Evolutionary conservation across 2,797 vertebrate genomes (phyloP).

Genomic region (Lemur catta): DNA sequence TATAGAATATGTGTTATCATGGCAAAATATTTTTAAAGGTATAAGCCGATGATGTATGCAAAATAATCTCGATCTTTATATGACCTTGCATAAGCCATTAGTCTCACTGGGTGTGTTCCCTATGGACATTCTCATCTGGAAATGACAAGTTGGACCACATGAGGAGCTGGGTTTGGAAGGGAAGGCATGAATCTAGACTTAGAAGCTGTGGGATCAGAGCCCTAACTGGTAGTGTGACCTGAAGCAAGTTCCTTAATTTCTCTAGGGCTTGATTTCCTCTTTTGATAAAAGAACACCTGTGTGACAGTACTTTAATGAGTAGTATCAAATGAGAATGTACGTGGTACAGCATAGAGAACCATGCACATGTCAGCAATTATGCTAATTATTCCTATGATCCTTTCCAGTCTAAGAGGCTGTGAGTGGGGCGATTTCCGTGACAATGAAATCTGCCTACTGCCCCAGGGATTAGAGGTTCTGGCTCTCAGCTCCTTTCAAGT

Average conservation of each 20-base stretch:
- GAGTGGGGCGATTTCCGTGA: too few relatives aligned
- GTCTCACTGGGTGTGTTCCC: background rate
- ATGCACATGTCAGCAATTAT: background rate
- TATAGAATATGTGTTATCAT: background rate
- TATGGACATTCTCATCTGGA: background rate
- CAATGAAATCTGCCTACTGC: background rate
- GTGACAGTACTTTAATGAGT: background rate
- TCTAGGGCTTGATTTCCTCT: background rate
- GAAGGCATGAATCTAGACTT: background rate
- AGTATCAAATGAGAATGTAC: background rate
- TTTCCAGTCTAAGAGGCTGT: background rate
- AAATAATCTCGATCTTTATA: background rate
- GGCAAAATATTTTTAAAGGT: background rate
- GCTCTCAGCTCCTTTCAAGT: background rate
- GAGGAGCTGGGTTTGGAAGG: background rate
- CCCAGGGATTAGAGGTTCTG: background rate
- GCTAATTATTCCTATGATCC: background rate
- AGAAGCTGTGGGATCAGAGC: background rate
- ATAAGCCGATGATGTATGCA: background rate
- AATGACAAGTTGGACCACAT: background rate
- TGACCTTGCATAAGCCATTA: background rate
- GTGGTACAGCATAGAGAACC: background rate
- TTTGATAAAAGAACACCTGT: background rate
- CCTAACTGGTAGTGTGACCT: background rate
- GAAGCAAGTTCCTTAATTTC: background rate